Base-by-base conservation (phyloP, 1,140 invertebrate species). In the Drosophila triauraria region DNA sequence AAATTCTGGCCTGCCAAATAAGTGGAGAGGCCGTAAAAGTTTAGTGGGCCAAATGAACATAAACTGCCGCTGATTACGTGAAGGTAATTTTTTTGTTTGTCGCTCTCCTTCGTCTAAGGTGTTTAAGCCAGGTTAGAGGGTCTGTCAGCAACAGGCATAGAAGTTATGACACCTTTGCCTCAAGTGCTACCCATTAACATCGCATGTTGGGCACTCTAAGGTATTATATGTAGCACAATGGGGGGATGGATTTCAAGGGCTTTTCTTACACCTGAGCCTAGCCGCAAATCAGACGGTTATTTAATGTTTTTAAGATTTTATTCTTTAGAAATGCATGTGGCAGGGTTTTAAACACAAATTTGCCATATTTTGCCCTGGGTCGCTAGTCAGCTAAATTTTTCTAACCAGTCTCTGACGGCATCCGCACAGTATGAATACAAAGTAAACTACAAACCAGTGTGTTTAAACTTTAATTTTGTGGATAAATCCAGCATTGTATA, bases 31-130 rank as follows among this genome's bases (percentile, higher is more conserved):
- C 77, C 65, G 84, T 87, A 83, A 87, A 87, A 88, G 80, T 83
- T 87, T 88, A 88, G 69, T 78, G 84, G 80, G 43, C 54, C 84
- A 74, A 84, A 83, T 80, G 68, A 75, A 83, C 84, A 83, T 88
- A 88, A 87, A 83, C 78, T 87, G 60, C 38, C 74, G 76, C 79
- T 83, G 84, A 87, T 87, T 87, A 87, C 77, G 72, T 75, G 51
- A 58, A 68, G 68, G 76, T 83, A 77, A 76, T 75, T 68, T 44
- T 40, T 62, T 53, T 53, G 43, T 53, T 71, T 71, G 48, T 54
- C 48, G 50, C 42, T 27, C 23, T 51, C 50, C 27, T 20, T 44
- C 35, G 43, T 12, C 38, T 12, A n/a, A 62, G 74, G 47, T 75
- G 65, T 68, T 80, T 63, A 53, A 61, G 56, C 63, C 72, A 27